Conservation (phyloP, 2,113 vertebrate species). For the Gobio gobio region DNA sequence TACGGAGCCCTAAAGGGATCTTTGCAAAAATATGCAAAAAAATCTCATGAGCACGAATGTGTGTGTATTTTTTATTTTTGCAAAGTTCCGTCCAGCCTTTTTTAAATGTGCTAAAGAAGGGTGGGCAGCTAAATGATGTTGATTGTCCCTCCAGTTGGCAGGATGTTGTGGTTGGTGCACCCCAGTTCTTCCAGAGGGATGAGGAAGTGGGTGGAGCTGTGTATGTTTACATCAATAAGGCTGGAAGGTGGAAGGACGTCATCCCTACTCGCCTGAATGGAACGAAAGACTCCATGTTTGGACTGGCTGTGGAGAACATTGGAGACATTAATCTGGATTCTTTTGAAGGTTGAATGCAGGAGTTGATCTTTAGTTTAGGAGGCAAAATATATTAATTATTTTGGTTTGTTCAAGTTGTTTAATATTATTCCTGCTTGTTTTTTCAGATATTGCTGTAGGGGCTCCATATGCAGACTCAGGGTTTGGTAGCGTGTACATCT, state of each 20-base stretch:
- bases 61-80: too few species aligned
- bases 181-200: conserved; percentile 92
- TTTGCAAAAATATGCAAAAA: too few species aligned
- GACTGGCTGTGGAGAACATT: conserved; percentile 90
- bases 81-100: too few species aligned
- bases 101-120: too few species aligned
- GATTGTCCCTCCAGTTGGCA: conserved; percentile 83
- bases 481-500: conserved; percentile 89
- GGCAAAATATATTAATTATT: not conserved
- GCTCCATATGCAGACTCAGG: conserved; percentile 87
- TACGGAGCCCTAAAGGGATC: too few species aligned
- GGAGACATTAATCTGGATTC: conserved; percentile 94
- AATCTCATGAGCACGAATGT: too few species aligned
- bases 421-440: conserved; percentile 43
- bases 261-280: conserved; percentile 86
- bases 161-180: conserved; percentile 95
- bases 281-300: conserved; percentile 95
- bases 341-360: conserved; percentile 80
- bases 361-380: not conserved
- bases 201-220: conserved; percentile 90
- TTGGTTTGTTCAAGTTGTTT: not conserved
- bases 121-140: not conserved
- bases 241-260: conserved; percentile 83
- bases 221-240: conserved; percentile 92
- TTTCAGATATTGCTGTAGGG: conserved; percentile 91